Conservation (phyloP, 1,140 invertebrate species). For the Gyrodactylus salaris region DNA sequence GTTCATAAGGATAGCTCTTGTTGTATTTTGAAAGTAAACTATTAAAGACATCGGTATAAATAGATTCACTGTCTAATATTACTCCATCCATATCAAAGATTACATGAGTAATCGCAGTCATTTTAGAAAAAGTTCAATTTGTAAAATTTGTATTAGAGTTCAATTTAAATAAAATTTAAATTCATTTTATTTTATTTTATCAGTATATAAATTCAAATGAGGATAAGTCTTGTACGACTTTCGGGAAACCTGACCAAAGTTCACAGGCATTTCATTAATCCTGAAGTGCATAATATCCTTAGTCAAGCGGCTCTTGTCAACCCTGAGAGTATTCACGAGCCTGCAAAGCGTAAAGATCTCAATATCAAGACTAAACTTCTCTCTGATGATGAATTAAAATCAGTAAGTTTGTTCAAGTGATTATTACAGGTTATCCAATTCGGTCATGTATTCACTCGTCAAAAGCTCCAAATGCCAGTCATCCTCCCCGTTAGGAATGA, state of each 20-base stretch:
- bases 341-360: neutral
- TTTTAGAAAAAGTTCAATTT: too few relatives aligned
- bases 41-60: neutral
- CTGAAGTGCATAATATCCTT: neutral
- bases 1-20: neutral
- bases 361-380: neutral
- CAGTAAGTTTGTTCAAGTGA: neutral
- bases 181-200: too few relatives aligned
- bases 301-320: neutral
- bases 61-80: neutral
- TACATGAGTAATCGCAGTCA: conserved; percentile 2
- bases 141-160: too few relatives aligned
- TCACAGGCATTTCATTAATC: neutral
- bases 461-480: neutral
- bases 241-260: too few relatives aligned
- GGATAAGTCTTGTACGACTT: too few relatives aligned
- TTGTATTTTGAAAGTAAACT: neutral
- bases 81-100: conserved; percentile 6
- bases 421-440: neutral
- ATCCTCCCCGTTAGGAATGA: neutral
- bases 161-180: too few relatives aligned
- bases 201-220: too few relatives aligned
- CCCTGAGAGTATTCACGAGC: neutral
- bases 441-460: neutral
- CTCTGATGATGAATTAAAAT: neutral